phyloP scores from a whole-genome alignment of 2,113 vertebrate genomes.

The Elephantulus edwardii region DNA sequence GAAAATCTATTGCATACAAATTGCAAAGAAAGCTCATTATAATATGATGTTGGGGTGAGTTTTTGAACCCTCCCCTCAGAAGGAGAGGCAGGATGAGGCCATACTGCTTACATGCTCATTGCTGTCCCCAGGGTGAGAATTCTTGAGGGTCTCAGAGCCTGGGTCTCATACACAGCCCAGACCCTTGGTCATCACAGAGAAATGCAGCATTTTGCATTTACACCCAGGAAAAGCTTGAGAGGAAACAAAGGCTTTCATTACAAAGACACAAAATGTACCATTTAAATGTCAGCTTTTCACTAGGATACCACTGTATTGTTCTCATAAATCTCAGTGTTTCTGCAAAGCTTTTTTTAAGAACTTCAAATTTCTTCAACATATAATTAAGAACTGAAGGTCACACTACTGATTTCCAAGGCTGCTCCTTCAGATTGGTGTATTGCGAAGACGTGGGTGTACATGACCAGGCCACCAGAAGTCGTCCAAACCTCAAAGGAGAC shows the following conservation, averaged over 20 bases:
- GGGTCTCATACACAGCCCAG: neutral
- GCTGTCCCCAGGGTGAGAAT: neutral
- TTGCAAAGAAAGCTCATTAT: constrained; percentile 80
- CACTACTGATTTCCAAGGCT: neutral
- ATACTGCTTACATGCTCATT: constrained; percentile 22
- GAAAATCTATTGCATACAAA: constrained; percentile 82
- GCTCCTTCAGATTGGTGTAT: neutral
- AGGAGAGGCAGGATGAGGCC: neutral
- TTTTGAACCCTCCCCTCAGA: constrained; percentile 38
- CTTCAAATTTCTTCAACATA: neutral
- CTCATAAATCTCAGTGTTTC: constrained; percentile 31
- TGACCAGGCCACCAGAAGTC: neutral
- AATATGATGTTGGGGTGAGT: constrained; percentile 43
- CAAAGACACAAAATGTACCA: constrained; percentile 43
- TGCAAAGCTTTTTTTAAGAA: constrained; percentile 36
- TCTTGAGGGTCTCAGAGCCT: neutral
- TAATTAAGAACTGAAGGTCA: constrained; percentile 29
- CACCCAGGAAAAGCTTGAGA: constrained; percentile 61
- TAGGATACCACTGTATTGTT: neutral
- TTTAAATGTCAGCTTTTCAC: constrained; percentile 57
- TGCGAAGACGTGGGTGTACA: neutral
- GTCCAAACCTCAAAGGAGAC: neutral
- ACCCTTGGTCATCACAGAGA: neutral
- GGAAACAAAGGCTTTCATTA: constrained; percentile 57
- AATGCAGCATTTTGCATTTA: constrained; percentile 37